Evolutionary conservation across 2,888 invertebrate genomes (phyloP).

Genomic region (Metacarcinus magister): DNA sequence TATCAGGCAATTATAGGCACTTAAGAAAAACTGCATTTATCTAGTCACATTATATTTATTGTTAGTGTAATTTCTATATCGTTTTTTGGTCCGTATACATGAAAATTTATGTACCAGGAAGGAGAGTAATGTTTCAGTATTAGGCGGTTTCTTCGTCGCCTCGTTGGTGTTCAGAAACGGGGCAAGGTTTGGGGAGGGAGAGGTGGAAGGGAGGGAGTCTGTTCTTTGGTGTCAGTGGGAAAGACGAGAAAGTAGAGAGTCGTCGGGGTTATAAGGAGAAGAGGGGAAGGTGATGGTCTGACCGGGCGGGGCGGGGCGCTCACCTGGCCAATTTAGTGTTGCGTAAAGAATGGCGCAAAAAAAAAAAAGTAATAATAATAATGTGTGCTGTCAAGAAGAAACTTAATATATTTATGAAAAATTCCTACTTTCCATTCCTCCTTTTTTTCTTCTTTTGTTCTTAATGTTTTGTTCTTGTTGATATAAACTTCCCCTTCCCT

Average conservation of each 20-base stretch:
- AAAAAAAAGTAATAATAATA: not conserved
- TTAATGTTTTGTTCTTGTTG: not conserved
- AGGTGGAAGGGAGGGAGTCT: not conserved
- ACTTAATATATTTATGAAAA: not conserved
- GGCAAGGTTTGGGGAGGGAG: not conserved
- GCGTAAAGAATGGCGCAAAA: not conserved
- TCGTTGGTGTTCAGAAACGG: not conserved
- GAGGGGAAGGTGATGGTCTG: not conserved
- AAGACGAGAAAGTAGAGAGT: not conserved
- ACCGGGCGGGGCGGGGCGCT: not conserved
- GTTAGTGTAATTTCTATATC: slow-evolving; percentile 13
- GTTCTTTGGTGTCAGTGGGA: not conserved
- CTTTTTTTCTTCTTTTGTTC: not conserved
- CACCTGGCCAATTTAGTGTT: not conserved
- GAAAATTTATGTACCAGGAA: not conserved
- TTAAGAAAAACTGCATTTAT: slow-evolving; percentile 5
- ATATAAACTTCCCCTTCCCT: no score
- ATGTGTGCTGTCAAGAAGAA: not conserved
- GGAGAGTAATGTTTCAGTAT: not conserved
- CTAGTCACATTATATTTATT: slow-evolving; percentile 16
- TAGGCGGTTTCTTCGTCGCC: slow-evolving; percentile 13
- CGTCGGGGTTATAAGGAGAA: not conserved
- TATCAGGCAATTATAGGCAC: not conserved
- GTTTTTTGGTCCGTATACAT: not conserved
- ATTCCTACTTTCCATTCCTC: not conserved